These are phyloP conservation scores for Hiodon alosoides DNA, from an alignment of 2,113 vertebrate species.

Conservation along the genomic window DNA sequence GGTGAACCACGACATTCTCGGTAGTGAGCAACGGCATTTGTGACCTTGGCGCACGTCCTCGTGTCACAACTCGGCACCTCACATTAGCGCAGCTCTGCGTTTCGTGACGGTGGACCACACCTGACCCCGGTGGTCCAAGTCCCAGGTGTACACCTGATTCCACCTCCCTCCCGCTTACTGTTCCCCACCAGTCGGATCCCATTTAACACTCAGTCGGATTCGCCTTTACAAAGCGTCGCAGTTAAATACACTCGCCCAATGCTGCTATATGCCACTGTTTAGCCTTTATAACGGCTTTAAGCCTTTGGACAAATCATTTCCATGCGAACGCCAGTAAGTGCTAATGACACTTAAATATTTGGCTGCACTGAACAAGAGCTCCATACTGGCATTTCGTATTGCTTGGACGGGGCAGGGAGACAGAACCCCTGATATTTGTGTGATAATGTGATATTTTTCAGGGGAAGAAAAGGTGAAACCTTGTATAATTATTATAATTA, in stretches of 20 bases:
- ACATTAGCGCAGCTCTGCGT: not conserved
- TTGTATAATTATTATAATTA: no score
- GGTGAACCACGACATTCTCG: no score
- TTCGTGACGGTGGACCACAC: not conserved
- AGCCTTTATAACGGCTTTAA: slow-evolving; percentile 16
- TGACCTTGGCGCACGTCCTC: not conserved
- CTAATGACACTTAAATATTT: slow-evolving; percentile 20
- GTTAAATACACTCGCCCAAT: slow-evolving; percentile 10
- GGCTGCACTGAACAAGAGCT: not conserved
- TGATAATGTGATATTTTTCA: no score
- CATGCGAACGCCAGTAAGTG: slow-evolving; percentile 6
- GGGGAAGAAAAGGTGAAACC: no score
- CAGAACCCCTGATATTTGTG: no score
- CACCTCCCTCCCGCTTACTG: not conserved
- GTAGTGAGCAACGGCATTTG: no score
- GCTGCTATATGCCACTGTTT: not conserved
- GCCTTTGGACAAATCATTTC: not conserved
- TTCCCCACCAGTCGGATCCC: not conserved
- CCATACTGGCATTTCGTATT: not conserved
- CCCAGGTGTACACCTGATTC: not conserved
- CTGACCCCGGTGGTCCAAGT: not conserved
- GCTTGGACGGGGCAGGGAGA: no score
- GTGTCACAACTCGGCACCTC: not conserved
- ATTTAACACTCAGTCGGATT: not conserved
- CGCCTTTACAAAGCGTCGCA: not conserved